phyloP scores from a whole-genome alignment of 1,140 invertebrate species.

The Grapholita molesta region DNA sequence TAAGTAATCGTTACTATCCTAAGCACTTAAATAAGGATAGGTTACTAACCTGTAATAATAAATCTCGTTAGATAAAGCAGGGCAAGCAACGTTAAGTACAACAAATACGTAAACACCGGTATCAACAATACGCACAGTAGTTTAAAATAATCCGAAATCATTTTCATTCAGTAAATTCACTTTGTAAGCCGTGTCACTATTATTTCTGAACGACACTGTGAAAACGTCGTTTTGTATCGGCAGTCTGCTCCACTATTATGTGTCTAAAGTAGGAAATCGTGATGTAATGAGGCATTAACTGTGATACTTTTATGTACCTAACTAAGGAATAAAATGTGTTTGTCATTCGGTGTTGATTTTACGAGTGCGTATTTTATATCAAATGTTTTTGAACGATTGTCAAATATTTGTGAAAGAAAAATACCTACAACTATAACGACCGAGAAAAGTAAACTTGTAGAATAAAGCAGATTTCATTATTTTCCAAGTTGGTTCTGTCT shows the following conservation, averaged over 20 bases:
- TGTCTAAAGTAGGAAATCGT: neutral
- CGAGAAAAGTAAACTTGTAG: no score
- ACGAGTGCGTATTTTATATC: neutral
- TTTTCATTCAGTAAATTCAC: no score
- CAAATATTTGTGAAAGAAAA: neutral
- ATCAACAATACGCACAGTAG: conserved; percentile 25
- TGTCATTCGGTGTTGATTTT: conserved; percentile 4
- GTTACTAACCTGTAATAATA: conserved; percentile 19
- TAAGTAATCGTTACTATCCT: no score
- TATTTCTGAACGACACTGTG: neutral
- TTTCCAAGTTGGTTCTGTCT: no score
- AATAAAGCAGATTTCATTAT: no score
- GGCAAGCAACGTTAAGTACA: conserved; percentile 23
- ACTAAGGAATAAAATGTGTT: neutral
- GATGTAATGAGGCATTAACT: neutral
- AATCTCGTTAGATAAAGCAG: conserved; percentile 15
- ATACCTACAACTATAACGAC: neutral
- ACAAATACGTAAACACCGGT: conserved; percentile 24
- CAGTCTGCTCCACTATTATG: neutral
- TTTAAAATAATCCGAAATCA: conserved; percentile 23
- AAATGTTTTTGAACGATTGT: neutral
- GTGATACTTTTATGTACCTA: neutral
- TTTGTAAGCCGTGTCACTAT: no score
- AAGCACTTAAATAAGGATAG: neutral
- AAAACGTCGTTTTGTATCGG: neutral